Percentiles rank a stretch among this genome's conserved stretches.
These are phyloP conservation scores for Bimastos eiseni DNA, from an alignment of 2,888 invertebrate species.

Conservation along the genomic window DNA sequence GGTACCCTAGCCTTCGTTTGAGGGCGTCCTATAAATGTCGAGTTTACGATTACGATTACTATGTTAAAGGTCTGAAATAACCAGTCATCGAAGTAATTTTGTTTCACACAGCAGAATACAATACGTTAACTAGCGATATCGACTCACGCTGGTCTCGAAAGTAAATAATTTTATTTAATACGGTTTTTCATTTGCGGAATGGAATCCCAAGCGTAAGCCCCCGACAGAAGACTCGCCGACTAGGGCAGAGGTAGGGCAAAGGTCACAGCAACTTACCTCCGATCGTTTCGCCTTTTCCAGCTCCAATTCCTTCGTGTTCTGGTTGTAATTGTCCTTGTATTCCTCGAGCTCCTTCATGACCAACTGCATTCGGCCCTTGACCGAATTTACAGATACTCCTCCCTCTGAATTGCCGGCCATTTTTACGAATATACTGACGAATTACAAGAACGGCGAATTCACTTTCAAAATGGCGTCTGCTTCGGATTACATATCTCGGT, in stretches of 20 bases:
- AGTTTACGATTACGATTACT: too few species aligned
- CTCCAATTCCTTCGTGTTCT: constrained; percentile 30
- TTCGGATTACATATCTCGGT: not conserved
- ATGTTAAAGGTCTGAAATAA: too few species aligned
- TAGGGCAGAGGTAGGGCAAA: not conserved
- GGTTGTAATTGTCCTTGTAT: constrained; percentile 32
- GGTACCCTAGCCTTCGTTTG: too few species aligned
- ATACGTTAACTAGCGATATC: not conserved
- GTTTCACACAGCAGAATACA: too few species aligned
- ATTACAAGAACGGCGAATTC: not conserved
- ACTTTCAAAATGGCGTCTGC: not conserved
- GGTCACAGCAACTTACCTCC: constrained; percentile 17
- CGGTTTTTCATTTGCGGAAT: not conserved
- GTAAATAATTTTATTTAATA: not conserved
- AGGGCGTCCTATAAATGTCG: too few species aligned
- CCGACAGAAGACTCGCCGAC: not conserved
- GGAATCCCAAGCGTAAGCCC: not conserved
- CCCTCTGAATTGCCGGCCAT: not conserved
- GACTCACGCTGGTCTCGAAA: not conserved
- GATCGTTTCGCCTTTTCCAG: constrained; percentile 24
- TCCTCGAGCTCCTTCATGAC: constrained; percentile 31
- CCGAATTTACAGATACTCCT: not conserved
- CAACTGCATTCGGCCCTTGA: constrained; percentile 32
- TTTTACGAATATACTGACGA: not conserved
- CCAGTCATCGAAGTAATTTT: too few species aligned